Conservation (phyloP, 2,113 vertebrate species). For the Abramis brama region DNA sequence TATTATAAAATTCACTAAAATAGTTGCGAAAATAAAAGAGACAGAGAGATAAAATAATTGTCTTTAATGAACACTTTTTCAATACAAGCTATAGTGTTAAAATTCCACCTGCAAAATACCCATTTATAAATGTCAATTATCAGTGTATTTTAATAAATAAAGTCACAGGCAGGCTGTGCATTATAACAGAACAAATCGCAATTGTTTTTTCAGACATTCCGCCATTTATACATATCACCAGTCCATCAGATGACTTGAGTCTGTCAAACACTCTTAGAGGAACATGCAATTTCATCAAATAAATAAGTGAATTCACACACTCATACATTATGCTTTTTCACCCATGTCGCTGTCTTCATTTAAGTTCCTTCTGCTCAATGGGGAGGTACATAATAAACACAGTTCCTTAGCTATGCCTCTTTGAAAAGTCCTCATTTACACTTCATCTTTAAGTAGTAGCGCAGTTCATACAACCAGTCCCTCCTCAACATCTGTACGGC, state of each 20-base stretch:
- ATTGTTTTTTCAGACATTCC: constrained; percentile 30
- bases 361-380: not conserved
- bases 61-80: constrained; percentile 70
- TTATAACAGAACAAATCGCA: constrained; percentile 37
- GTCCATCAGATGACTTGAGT: constrained; percentile 24
- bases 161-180: constrained; percentile 46
- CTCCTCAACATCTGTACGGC: constrained; percentile 71
- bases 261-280: constrained; percentile 29
- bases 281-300: constrained; percentile 54
- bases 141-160: constrained; percentile 57
- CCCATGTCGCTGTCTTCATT: not conserved
- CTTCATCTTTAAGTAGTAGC: not conserved
- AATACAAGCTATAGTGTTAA: constrained; percentile 60
- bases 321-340: not conserved
- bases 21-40: not conserved
- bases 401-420: too few species aligned
- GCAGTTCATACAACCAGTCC: not conserved
- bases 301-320: constrained; percentile 12
- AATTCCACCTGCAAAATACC: constrained; percentile 61
- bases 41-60: constrained; percentile 48
- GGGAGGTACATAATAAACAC: not conserved
- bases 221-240: constrained; percentile 45
- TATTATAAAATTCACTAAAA: not conserved
- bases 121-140: constrained; percentile 63
- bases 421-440: not conserved